These are phyloP conservation scores for Telenomus remus DNA, from an alignment of 1,140 invertebrate genomes.

Conservation along the genomic window DNA sequence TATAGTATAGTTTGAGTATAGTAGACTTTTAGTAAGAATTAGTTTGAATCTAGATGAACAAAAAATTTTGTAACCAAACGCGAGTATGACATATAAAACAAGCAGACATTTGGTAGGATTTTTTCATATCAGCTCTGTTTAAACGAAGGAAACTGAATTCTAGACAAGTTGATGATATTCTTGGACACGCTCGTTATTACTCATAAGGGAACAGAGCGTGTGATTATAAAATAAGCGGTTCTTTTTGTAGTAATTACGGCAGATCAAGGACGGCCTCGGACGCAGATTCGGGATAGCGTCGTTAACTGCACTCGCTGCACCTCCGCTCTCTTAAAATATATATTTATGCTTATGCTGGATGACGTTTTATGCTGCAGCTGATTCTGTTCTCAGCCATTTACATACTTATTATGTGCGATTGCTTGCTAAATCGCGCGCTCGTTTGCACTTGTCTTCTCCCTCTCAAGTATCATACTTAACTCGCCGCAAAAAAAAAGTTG, in stretches of 20 bases:
- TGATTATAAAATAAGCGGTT: constrained; percentile 75
- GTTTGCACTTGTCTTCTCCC: constrained; percentile 38
- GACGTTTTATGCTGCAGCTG: constrained; percentile 48
- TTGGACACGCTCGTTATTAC: constrained; percentile 67
- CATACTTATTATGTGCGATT: constrained; percentile 59
- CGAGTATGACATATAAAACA: too few species aligned
- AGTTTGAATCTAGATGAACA: too few species aligned
- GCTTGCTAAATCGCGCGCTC: constrained; percentile 55
- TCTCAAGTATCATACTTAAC: constrained; percentile 42
- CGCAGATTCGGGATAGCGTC: constrained; percentile 65
- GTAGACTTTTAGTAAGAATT: too few species aligned
- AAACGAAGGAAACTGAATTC: constrained; percentile 47
- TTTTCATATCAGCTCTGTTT: constrained; percentile 16
- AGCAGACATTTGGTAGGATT: constrained; percentile 4
- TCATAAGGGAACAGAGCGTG: constrained; percentile 65
- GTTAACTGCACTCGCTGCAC: constrained; percentile 52
- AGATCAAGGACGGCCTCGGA: constrained; percentile 66
- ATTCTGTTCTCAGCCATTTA: constrained; percentile 55
- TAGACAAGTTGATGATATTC: constrained; percentile 65
- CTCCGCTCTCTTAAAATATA: constrained; percentile 49
- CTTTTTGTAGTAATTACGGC: constrained; percentile 73
- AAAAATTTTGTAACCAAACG: too few species aligned
- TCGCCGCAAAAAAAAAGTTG: constrained; percentile 30
- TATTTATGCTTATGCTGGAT: constrained; percentile 56
- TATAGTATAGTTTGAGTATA: too few species aligned